Conservation (phyloP, 1,140 invertebrate species). For the Drosophila parabipectinata region DNA sequence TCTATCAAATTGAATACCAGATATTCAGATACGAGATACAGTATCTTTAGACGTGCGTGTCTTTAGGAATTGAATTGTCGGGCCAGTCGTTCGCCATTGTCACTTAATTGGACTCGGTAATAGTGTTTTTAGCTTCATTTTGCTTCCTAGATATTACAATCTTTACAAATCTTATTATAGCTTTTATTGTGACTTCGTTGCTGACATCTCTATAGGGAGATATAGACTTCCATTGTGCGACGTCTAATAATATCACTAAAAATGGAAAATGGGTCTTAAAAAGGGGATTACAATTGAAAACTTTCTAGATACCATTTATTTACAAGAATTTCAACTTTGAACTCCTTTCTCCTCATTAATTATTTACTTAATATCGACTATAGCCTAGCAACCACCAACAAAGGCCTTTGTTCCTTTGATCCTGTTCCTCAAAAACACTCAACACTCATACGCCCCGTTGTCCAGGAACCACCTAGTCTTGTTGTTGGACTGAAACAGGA, state of each 20-base stretch:
- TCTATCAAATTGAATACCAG: background rate
- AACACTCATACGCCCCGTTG: conserved; percentile 28
- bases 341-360: background rate
- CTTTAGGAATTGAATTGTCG: conserved; percentile 20
- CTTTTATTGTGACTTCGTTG: conserved; percentile 40
- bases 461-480: background rate
- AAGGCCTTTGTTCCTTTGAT: conserved; percentile 39
- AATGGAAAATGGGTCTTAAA: no score
- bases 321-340: no score
- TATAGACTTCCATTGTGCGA: background rate
- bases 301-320: no score
- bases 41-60: conserved; percentile 41
- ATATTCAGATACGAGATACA: conserved; percentile 20
- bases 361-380: background rate
- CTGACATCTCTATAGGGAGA: conserved; percentile 2
- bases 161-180: conserved; percentile 32
- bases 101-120: conserved; percentile 63
- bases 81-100: conserved; percentile 46
- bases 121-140: conserved; percentile 45
- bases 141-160: conserved; percentile 35
- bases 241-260: no score
- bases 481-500: conserved; percentile 1
- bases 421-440: no score
- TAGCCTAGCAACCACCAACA: conserved; percentile 13
- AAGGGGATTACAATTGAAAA: no score